Conservation (phyloP, 2,113 vertebrate species). For the Chelonoidis abingdonii region DNA sequence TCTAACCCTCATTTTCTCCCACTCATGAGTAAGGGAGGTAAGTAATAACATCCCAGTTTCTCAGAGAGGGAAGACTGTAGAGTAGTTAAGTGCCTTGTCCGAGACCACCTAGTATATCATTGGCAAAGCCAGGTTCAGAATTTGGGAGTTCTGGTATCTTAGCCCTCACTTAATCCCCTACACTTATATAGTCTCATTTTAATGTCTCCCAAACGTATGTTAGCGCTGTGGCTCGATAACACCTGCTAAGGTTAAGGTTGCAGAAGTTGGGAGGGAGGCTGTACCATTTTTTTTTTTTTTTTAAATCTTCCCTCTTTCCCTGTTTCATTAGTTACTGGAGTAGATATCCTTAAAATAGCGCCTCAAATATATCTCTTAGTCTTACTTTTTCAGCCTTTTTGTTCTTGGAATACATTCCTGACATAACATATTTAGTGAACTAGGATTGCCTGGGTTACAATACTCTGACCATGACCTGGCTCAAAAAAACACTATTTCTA, state of each 20-base stretch:
- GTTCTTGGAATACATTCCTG: background rate
- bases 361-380: background rate
- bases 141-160: background rate
- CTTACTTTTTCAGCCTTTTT: background rate
- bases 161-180: background rate
- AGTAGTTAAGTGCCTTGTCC: background rate
- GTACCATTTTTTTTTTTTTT: background rate
- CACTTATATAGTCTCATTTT: background rate
- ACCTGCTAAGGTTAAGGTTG: background rate
- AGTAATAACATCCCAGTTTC: background rate
- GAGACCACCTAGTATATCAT: background rate
- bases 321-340: background rate
- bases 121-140: background rate
- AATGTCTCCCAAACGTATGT: background rate
- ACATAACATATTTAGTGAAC: background rate
- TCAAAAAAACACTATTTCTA: background rate
- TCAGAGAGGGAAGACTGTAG: background rate
- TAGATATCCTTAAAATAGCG: background rate
- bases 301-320: background rate
- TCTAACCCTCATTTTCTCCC: background rate
- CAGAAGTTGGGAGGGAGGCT: background rate
- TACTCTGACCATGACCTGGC: background rate
- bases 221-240: background rate
- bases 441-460: rapidly evolving
- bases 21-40: background rate